Conservation (phyloP, 1,140 invertebrate species). For the Aphelenchoides avenae region DNA sequence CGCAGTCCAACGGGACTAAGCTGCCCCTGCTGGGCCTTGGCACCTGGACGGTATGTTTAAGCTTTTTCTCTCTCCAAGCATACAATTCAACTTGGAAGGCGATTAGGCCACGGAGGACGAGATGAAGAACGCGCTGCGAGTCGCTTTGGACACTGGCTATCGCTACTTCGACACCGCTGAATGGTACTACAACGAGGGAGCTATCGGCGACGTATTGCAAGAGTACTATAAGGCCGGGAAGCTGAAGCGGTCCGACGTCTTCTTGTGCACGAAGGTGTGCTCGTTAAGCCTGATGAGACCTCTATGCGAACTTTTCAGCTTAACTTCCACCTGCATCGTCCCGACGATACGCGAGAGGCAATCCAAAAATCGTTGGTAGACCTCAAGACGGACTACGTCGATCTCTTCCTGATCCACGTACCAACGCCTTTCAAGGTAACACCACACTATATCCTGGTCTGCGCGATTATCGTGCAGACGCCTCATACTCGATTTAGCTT, state of each 20-base stretch:
- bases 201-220: constrained; percentile 34
- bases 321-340: constrained; percentile 63
- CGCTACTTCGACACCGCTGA: constrained; percentile 69
- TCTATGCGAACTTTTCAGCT: background rate
- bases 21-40: constrained; percentile 38
- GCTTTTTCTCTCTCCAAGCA: constrained; percentile 2
- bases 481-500: too few species aligned
- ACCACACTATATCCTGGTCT: too few species aligned
- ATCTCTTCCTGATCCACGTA: constrained; percentile 77
- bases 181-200: constrained; percentile 28
- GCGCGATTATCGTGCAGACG: too few species aligned
- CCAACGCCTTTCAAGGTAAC: constrained; percentile 20
- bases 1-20: constrained; percentile 32
- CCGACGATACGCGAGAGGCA: constrained; percentile 65
- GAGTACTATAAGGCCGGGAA: constrained; percentile 43
- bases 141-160: constrained; percentile 66
- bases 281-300: too few species aligned
- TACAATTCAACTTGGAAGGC: constrained; percentile 65
- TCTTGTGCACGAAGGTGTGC: constrained; percentile 45
- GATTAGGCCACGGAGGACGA: constrained; percentile 67
- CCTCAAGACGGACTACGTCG: constrained; percentile 74
- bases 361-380: constrained; percentile 69
- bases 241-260: constrained; percentile 26
- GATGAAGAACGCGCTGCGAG: constrained; percentile 68
- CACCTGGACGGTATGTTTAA: constrained; percentile 36